Base-by-base conservation (phyloP, 2,113 vertebrate genomes). In the Motacilla tschutschensis region DNA sequence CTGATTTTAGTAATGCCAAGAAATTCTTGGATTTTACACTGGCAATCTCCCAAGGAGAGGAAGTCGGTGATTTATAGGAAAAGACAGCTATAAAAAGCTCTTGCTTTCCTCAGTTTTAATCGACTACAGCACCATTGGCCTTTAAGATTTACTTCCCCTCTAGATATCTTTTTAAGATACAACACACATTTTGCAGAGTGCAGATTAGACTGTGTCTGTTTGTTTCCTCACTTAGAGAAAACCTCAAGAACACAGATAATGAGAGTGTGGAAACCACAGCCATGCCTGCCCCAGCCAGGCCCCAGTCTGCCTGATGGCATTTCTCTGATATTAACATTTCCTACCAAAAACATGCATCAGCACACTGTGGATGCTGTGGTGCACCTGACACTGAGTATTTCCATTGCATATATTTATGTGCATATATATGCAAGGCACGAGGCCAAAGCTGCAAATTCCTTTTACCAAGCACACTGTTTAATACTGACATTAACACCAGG, bases 21-120 rank as follows among this genome's bases (percentile, higher is more conserved):
- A 91, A 94, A 86, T 91, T 90, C 88, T 94, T 94, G 84, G 67
- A 57, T 95, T 96, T 91, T 88, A 72, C 63, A 29, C 54, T 92
- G 93, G 89, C 93, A 93, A 11, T 54, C 76, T 92, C 77, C 93
- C 93, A 95, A 91, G 85, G 22, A 93, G n/a, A 72, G 57, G 67
- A 91, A 91, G 60, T 75, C 0, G 0, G 86, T 95, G 92, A 95
- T 92, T 95, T 95, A 94, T 88, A 92, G 88, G 76, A 86, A 92
- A 83, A 91, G 82, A 73, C 80, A 91, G 74, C 77, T 91, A 91
- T 90, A 91, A 92, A 95, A 94, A 90, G 76, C 82, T 87, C 79
- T 70, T 35, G 14, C 57, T 90, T 87, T 84, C 84, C 88, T 87
- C 84, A 85, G 71, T 96, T 94, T 91, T 94, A 93, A 95, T 90